phyloP scores from a whole-genome alignment of 92 coral and sea anemone genomes.

The Paragorgia papillata region DNA sequence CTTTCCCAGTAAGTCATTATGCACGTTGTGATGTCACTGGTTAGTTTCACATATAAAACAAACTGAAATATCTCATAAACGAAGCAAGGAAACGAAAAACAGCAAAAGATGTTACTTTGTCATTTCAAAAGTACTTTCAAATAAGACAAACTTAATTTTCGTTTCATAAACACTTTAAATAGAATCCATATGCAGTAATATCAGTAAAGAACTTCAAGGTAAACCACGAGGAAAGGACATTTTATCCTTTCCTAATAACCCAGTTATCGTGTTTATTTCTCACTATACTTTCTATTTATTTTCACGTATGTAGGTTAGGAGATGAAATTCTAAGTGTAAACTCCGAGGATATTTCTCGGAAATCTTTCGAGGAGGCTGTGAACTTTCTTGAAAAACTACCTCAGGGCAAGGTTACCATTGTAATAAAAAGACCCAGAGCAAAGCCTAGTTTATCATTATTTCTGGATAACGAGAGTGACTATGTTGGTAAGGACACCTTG shows the following conservation, averaged over 20 bases:
- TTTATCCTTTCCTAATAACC: neutral
- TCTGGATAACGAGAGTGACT: conserved; percentile 31
- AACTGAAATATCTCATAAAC: too few relatives aligned
- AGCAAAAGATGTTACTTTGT: too few relatives aligned
- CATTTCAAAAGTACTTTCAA: too few relatives aligned
- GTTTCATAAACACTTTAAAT: too few relatives aligned
- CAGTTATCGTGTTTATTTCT: neutral
- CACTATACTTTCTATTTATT: neutral
- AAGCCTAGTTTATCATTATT: conserved; percentile 7
- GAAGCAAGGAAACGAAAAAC: too few relatives aligned
- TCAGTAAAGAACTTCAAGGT: too few relatives aligned
- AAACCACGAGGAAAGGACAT: too few relatives aligned
- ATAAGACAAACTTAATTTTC: too few relatives aligned
- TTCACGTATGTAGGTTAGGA: conserved; percentile 58
- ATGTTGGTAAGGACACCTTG: conserved; percentile 25
- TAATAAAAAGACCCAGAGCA: conserved; percentile 31
- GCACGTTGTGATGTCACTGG: too few relatives aligned
- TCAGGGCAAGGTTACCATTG: conserved; percentile 75
- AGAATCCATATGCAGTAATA: too few relatives aligned
- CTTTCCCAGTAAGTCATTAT: too few relatives aligned
- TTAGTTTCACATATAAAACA: too few relatives aligned
- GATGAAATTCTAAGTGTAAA: conserved; percentile 86
- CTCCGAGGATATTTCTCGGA: conserved; percentile 64
- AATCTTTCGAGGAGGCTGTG: conserved; percentile 75
- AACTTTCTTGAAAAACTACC: conserved; percentile 79